phyloP scores from a whole-genome alignment of 2,113 vertebrate genomes.

The Dasyprocta punctata region DNA sequence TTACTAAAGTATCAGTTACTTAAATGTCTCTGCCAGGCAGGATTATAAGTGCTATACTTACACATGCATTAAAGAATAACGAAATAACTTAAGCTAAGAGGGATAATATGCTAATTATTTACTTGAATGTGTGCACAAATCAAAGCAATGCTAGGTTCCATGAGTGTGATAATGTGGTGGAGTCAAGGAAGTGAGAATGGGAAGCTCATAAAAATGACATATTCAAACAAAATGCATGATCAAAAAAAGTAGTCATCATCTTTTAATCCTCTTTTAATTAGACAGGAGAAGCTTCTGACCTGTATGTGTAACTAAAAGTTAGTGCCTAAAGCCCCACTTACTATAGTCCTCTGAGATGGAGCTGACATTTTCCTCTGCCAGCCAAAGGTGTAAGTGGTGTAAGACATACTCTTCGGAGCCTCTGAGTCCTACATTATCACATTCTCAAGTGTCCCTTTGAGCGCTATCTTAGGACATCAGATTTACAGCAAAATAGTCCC shows the following conservation, averaged over 20 bases:
- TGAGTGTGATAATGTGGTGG: not conserved
- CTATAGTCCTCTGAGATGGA: not conserved
- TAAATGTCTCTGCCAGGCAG: not conserved
- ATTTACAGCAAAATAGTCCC: constrained; percentile 8
- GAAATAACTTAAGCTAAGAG: not conserved
- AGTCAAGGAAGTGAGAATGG: not conserved
- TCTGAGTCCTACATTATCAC: not conserved
- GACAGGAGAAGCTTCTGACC: not conserved
- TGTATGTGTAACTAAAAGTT: not conserved
- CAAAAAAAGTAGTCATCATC: not conserved
- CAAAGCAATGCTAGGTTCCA: not conserved
- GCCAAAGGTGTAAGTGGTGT: not conserved
- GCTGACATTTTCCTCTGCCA: not conserved
- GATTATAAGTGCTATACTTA: not conserved
- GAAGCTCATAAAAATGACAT: not conserved
- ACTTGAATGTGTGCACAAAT: not conserved
- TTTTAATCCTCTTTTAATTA: constrained; percentile 23
- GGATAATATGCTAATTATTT: not conserved
- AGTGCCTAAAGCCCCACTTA: not conserved
- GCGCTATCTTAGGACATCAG: not conserved
- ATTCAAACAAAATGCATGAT: not conserved
- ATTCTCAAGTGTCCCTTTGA: not conserved
- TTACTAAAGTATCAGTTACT: not conserved
- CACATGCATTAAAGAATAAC: not conserved
- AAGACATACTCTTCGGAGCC: not conserved